These are phyloP conservation scores for Brachyalestes nurse DNA, from an alignment of 2,797 vertebrate species.

Conservation along the genomic window DNA sequence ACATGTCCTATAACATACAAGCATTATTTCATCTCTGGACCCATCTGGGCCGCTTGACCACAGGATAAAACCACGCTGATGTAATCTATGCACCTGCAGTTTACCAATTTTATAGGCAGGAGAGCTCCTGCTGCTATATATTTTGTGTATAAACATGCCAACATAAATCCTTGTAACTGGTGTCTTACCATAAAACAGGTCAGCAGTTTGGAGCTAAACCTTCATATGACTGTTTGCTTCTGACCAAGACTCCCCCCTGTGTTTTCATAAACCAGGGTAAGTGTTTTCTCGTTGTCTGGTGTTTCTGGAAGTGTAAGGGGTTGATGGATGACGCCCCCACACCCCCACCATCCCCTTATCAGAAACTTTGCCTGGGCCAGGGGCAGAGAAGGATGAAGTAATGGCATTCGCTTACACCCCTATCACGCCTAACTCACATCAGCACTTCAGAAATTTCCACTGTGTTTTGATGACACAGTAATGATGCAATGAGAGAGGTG, in stretches of 20 bases:
- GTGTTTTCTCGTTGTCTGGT: conserved; percentile 31
- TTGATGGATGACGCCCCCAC: conserved; percentile 36
- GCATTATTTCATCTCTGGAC: conserved; percentile 5
- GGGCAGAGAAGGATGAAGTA: conserved; percentile 6
- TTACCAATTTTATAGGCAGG: conserved; percentile 29
- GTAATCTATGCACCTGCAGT: conserved; percentile 47
- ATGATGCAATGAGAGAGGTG: conserved; percentile 5
- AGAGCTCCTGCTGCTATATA: conserved; percentile 33
- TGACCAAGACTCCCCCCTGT: not conserved
- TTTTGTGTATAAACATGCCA: conserved; percentile 44
- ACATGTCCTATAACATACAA: conserved; percentile 1
- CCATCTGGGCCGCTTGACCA: not conserved
- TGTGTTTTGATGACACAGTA: conserved; percentile 10
- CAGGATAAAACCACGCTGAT: conserved; percentile 29
- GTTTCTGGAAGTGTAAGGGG: conserved; percentile 27
- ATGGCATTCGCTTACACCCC: not conserved
- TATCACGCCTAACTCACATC: conserved; percentile 1
- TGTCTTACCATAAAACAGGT: conserved; percentile 33
- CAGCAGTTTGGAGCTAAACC: not conserved
- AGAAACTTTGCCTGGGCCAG: conserved; percentile 1
- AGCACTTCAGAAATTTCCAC: not conserved
- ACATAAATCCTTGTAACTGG: conserved; percentile 12
- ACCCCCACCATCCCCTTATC: not conserved
- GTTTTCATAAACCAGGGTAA: conserved; percentile 40
- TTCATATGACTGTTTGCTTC: not conserved